phyloP scores from a whole-genome alignment of 2,888 invertebrate genomes.

The Leucophora obtusa region DNA sequence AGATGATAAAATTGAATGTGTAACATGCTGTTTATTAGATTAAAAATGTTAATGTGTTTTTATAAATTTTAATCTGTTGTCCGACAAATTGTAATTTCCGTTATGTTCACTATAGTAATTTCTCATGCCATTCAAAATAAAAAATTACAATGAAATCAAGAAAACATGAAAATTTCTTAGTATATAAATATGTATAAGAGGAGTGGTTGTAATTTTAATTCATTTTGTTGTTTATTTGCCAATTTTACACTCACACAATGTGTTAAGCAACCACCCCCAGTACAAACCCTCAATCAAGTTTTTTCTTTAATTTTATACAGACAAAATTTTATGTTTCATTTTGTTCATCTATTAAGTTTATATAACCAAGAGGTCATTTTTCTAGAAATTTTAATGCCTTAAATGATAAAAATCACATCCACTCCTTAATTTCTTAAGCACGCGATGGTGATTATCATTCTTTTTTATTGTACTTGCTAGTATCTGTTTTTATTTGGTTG shows the following conservation, averaged over 20 bases:
- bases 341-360: slow-evolving; percentile 39
- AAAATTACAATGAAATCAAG: background rate
- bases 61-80: slow-evolving; percentile 70
- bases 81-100: slow-evolving; percentile 78
- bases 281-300: slow-evolving; percentile 49
- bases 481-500: slow-evolving; percentile 64
- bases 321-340: slow-evolving; percentile 13
- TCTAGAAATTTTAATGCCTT: slow-evolving; percentile 56
- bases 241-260: slow-evolving; percentile 60
- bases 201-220: slow-evolving; percentile 66
- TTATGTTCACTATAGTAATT: slow-evolving; percentile 50
- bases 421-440: slow-evolving; percentile 77
- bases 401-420: slow-evolving; percentile 79
- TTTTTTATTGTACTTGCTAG: slow-evolving; percentile 45
- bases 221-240: slow-evolving; percentile 41
- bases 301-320: slow-evolving; percentile 19
- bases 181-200: slow-evolving; percentile 51
- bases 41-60: slow-evolving; percentile 43
- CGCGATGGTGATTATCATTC: slow-evolving; percentile 78
- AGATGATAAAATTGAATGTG: slow-evolving; percentile 3
- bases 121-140: background rate
- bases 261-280: slow-evolving; percentile 36
- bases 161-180: slow-evolving; percentile 4
- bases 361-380: slow-evolving; percentile 50
- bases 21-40: slow-evolving; percentile 52